Evolutionary conservation across 2,113 vertebrate genomes (phyloP), one percentile per base, ranked within the genome.

Genomic region (Toxotes jaculatrix): DNA sequence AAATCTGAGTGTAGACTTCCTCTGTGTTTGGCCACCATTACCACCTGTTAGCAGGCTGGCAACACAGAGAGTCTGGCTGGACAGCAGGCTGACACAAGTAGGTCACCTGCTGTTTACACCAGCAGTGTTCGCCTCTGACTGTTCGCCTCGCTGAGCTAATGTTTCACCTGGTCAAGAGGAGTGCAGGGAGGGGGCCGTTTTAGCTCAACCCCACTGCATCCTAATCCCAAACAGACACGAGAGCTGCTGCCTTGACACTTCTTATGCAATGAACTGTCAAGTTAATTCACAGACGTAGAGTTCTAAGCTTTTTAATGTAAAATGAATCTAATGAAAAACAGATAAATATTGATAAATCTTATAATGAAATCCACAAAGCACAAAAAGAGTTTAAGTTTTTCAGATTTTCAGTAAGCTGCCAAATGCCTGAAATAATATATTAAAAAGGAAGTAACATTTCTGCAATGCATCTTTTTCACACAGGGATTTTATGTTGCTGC

Each of bases 41-140:
- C 63, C 71, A 88, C 80, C 79, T 79, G 68, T 77, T 76, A 60
- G 55, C 68, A 27, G 2, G 21, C 8, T 60, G 76, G 76, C 72
- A 68, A 43, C 19, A 85, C 27, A 49, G 53, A 32, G 40, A 69
- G 31, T 13, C 53, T 43, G 63, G 71, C 66, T 79, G 43, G 63
- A 49, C 13, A 71, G 61, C 78, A 31, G 69, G 14, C 45, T 59
- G 67, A 83, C 59, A 60, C 77, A 89, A 91, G 73, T 87, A 82
- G 87, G 88, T 91, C 88, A 85, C 77, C 92, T 88, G 90, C 88
- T 89, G 91, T 93, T 93, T 88, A 82, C 70, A 53, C 32, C 74
- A 73, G 77, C 11, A 0, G 71, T 83, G 79, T 23, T 27, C 27
- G 14, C 51, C 73, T 84, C 45, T 17, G 55, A 74, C 66, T 9